phyloP scores from a whole-genome alignment of 1,140 invertebrate species.

The Hesperophylax magnus region DNA sequence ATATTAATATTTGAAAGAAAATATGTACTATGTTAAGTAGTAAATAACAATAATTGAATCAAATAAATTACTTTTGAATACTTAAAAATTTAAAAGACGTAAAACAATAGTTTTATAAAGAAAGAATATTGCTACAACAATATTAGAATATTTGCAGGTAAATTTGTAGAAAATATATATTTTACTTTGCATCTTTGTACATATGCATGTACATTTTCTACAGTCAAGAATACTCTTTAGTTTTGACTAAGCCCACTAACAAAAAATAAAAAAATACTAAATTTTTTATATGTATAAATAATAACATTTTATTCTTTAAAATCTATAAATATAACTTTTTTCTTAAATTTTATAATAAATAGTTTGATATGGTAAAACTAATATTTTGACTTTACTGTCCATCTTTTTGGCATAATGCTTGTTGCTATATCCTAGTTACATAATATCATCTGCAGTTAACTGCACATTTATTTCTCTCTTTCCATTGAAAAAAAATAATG shows the following conservation, averaged over 20 bases:
- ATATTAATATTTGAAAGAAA: neutral
- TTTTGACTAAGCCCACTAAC: neutral
- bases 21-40: neutral
- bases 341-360: neutral
- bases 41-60: neutral
- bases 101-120: neutral
- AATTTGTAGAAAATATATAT: constrained; percentile 38
- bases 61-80: no score
- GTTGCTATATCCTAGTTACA: no score
- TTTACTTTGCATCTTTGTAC: neutral
- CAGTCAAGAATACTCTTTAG: constrained; percentile 26
- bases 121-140: constrained; percentile 18
- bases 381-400: no score
- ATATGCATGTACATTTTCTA: neutral
- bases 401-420: no score
- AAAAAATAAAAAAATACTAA: no score
- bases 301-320: neutral
- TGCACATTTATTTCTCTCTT: no score
- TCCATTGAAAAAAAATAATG: no score
- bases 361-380: constrained; percentile 30
- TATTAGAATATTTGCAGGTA: constrained; percentile 13
- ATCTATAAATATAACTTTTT: neutral
- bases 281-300: constrained; percentile 1
- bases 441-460: no score
- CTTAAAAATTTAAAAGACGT: no score